Evolutionary conservation across 1,140 invertebrate species (phyloP), one percentile per base, ranked within the genome.

Genomic region (Drosophila baimaii): DNA sequence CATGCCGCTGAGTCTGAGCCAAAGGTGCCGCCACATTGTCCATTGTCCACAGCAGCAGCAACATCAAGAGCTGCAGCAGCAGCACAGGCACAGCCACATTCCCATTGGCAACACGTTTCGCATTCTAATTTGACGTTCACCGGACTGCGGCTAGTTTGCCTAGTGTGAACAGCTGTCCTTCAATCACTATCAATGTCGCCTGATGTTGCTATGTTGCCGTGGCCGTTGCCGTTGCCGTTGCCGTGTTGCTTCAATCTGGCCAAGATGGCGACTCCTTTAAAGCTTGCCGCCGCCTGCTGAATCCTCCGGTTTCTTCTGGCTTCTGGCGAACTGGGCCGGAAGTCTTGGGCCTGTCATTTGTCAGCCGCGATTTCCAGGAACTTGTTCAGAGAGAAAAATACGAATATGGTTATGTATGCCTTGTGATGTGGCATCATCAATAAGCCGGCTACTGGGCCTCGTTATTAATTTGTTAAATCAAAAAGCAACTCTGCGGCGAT

Each of bases 391-490:
- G 49, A 51, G 39, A 27, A 17, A 39, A 47, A 47, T 51, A 55
- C 29, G 37, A 44, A 31, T 55, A 52, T 44, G 49, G 44, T 46
- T 44, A 29, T 74, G 35, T 58, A 55, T 43, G 31, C 15, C 25
- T 15, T 57, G 25, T 58, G 75, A 61, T 81, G 72, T 72, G 71
- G 71, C 80, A 88, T 90, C 88, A 90, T 90, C 88, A 90, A 90
- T 90, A 90, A 88, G 75, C 43, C 75, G 68, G 84, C 79, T 86
- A 86, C 82, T 54, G 82, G 75, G 66, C 47, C 51, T 68, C 78
- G 69, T 84, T 90, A 90, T 90, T 90, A 90, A 90, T 90, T 89
- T 88, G 89, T 84, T 78, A 91, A 85, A 90, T 90, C 89, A 90
- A 91, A 91, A 91, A 77, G 57, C 79, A 75, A 64, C 79, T 73